These are phyloP conservation scores for Phyllotreta striolata DNA, from an alignment of 2,888 invertebrate species.

Conservation along the genomic window DNA sequence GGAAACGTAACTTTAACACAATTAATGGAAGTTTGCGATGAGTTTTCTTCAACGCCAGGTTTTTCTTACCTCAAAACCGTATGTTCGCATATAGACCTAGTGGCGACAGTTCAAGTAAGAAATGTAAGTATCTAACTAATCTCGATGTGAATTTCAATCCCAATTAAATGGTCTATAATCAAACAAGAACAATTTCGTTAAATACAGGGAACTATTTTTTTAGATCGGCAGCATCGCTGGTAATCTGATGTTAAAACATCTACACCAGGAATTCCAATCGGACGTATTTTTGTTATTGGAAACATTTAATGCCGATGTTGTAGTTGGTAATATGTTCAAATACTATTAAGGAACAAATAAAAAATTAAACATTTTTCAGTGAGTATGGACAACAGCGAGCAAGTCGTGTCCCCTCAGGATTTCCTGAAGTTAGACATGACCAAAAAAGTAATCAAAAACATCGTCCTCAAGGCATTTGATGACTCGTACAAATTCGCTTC, in stretches of 20 bases:
- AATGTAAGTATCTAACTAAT: constrained; percentile 68
- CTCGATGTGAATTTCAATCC: background rate
- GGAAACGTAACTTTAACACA: constrained; percentile 68
- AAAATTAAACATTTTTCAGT: constrained; percentile 43
- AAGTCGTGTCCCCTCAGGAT: constrained; percentile 47
- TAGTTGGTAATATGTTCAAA: constrained; percentile 43
- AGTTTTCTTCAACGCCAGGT: constrained; percentile 59
- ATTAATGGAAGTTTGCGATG: constrained; percentile 64
- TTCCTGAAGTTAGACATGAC: constrained; percentile 62
- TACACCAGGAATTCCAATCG: constrained; percentile 74
- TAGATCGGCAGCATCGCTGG: constrained; percentile 72
- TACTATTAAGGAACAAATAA: constrained; percentile 2
- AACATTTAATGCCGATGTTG: constrained; percentile 67
- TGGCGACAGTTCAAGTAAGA: constrained; percentile 76
- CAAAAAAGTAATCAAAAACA: constrained; percentile 61
- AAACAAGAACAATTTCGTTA: background rate
- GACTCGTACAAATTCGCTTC: constrained; percentile 53
- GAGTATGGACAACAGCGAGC: constrained; percentile 44
- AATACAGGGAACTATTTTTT: too few species aligned
- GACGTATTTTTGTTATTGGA: constrained; percentile 74
- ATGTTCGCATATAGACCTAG: constrained; percentile 70
- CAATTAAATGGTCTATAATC: background rate
- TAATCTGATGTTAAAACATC: constrained; percentile 75
- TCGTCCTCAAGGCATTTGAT: constrained; percentile 63
- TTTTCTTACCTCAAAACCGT: constrained; percentile 67